These are phyloP conservation scores for Ennomos fuscantarius DNA, from an alignment of 2,888 invertebrate species.

Conservation along the genomic window DNA sequence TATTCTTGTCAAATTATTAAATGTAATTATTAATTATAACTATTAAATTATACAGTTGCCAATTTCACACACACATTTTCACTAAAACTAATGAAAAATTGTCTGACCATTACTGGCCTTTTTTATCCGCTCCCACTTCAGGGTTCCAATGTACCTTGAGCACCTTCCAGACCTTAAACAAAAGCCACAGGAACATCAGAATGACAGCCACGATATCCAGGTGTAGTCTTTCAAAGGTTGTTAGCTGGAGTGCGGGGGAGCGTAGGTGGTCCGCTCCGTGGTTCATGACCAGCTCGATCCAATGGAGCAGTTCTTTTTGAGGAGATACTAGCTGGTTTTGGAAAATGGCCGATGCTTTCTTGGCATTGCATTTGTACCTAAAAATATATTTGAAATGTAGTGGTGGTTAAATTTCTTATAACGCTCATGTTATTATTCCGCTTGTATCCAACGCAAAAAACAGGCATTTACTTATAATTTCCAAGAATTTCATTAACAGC, in stretches of 20 bases:
- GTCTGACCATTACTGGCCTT: constrained; percentile 38
- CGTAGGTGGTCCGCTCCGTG: constrained; percentile 53
- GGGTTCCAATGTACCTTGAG: constrained; percentile 50
- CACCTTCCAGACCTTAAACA: constrained; percentile 55
- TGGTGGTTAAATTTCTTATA: not conserved
- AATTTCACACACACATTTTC: not conserved
- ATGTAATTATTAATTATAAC: too few species aligned
- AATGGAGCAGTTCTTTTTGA: constrained; percentile 51
- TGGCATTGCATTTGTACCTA: constrained; percentile 53
- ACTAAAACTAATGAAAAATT: not conserved
- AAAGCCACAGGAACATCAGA: constrained; percentile 56
- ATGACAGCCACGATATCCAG: constrained; percentile 50
- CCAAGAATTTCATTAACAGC: constrained; percentile 53
- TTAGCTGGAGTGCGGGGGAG: constrained; percentile 50
- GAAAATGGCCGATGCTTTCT: constrained; percentile 47
- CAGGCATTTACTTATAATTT: constrained; percentile 46
- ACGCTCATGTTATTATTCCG: not conserved
- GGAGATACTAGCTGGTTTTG: constrained; percentile 43
- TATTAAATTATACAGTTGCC: too few species aligned
- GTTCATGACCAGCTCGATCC: constrained; percentile 51
- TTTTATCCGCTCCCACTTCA: constrained; percentile 42
- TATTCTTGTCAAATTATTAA: too few species aligned
- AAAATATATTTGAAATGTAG: constrained; percentile 16
- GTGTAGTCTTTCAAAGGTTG: constrained; percentile 47
- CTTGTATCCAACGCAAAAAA: not conserved